Base-by-base conservation (phyloP, 2,797 vertebrate species). In the Argentina silus region DNA sequence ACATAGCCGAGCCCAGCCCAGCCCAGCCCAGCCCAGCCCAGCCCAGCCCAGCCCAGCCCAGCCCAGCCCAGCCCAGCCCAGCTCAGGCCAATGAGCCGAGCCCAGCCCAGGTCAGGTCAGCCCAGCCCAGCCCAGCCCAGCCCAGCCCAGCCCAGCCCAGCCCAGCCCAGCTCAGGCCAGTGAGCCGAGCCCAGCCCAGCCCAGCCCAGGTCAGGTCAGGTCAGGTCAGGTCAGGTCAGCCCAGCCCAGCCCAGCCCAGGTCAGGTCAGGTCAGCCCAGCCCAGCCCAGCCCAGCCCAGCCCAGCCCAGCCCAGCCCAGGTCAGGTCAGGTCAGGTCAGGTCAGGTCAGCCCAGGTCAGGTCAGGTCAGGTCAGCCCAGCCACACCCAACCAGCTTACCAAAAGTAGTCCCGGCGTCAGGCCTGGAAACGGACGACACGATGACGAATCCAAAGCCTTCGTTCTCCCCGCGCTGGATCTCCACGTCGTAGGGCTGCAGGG, bases 371-470 rank as follows among this genome's bases (percentile, higher is more conserved):
- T n/a, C n/a, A n/a, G n/a, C n/a, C n/a, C 23, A 55, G 7, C 1
- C 1, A 4, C 44, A 4, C 67, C 8, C 27, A 57, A 21, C 64
- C 14, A 15, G 87, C 97, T 96, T 91, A 98, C 97, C 95, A 0
- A 99, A 98, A 0, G 95, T 97, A 0, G 97, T 97, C 77, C 96
- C 95, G 0, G 97, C 96, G n/a, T 99, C 98, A 0, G 97, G 97
- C 77, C 97, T 84, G 81, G 97, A 99, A 73, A 99, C 97, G 0
- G 98, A 99, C 0, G 98, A 99, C 78, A 99, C 98, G 0, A 99
- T 99, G 91, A 99, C 97, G 0, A 99, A 99, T 53, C 98, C 98
- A 0, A 99, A 99, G 70, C 98, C 98, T 81, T 99, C 97, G 0
- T 95, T 98, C 83, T 99, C 97, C 0, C 96, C 95, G 0, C 97